Evolutionary conservation across 1,140 invertebrate species (phyloP).

Genomic region (Drosophila arizonae): DNA sequence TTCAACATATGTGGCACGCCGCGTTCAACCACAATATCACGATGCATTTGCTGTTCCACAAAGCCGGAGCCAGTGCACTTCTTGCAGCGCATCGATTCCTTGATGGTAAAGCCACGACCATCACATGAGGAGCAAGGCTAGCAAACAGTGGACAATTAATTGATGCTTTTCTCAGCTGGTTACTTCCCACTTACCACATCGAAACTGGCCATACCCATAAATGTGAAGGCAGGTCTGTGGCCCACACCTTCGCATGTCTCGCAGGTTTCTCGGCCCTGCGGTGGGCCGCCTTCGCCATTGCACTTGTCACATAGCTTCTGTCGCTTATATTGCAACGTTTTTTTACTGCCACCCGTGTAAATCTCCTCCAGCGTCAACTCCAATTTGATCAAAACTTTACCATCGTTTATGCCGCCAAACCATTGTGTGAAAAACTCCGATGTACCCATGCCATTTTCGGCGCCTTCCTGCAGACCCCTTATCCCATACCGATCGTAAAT

Average conservation of each 20-base stretch:
- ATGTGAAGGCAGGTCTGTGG: constrained; percentile 57
- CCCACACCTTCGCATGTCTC: constrained; percentile 61
- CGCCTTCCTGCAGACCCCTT: constrained; percentile 90
- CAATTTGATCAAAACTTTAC: constrained; percentile 74
- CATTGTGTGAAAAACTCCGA: constrained; percentile 86
- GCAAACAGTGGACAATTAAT: neutral
- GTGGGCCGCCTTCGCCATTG: constrained; percentile 92
- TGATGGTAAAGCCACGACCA: constrained; percentile 89
- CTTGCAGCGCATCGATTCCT: constrained; percentile 91
- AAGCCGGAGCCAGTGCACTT: constrained; percentile 93
- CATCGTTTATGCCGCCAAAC: constrained; percentile 75
- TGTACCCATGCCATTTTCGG: constrained; percentile 85
- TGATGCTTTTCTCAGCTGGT: neutral
- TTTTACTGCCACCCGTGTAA: constrained; percentile 92
- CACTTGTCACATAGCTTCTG: constrained; percentile 92
- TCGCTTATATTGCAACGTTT: constrained; percentile 93
- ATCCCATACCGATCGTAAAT: constrained; percentile 91
- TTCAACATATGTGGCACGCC: constrained; percentile 95
- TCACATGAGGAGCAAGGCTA: constrained; percentile 86
- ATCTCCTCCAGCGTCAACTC: constrained; percentile 95
- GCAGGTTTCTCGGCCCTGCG: constrained; percentile 82
- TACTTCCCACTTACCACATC: constrained; percentile 51
- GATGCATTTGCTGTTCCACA: constrained; percentile 89
- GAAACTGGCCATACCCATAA: constrained; percentile 66
- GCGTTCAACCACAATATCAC: constrained; percentile 95